These are phyloP conservation scores for Notodromas monacha DNA, from an alignment of 2,888 invertebrate genomes.

Conservation along the genomic window DNA sequence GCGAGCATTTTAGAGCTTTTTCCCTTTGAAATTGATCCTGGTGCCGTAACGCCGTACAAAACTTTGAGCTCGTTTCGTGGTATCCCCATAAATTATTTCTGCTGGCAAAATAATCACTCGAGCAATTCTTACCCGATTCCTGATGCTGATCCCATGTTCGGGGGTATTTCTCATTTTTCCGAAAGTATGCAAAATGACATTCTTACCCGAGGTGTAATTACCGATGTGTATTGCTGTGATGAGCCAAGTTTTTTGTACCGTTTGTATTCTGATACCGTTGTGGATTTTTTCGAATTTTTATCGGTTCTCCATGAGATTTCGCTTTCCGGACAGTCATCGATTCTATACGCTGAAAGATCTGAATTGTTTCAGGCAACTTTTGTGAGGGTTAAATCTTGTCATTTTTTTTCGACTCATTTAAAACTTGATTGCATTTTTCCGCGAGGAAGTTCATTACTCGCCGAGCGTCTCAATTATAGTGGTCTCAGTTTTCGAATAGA, in stretches of 20 bases:
- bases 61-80: neutral
- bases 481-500: too few relatives aligned
- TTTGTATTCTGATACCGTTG: neutral
- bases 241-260: neutral
- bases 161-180: neutral
- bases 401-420: too few relatives aligned
- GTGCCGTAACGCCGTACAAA: neutral
- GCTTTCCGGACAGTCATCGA: too few relatives aligned
- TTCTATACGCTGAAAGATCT: too few relatives aligned
- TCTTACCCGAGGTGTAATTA: neutral
- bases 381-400: too few relatives aligned
- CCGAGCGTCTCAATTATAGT: too few relatives aligned
- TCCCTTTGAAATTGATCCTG: neutral
- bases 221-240: neutral
- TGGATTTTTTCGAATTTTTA: neutral
- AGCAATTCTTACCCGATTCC: neutral
- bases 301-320: too few relatives aligned
- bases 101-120: neutral
- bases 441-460: too few relatives aligned
- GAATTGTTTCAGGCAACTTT: too few relatives aligned
- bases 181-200: neutral
- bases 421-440: too few relatives aligned
- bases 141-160: neutral
- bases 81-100: neutral
- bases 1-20: neutral